Evolutionary conservation across 1,140 invertebrate species (phyloP).

Genomic region (Micrasema longulum): DNA sequence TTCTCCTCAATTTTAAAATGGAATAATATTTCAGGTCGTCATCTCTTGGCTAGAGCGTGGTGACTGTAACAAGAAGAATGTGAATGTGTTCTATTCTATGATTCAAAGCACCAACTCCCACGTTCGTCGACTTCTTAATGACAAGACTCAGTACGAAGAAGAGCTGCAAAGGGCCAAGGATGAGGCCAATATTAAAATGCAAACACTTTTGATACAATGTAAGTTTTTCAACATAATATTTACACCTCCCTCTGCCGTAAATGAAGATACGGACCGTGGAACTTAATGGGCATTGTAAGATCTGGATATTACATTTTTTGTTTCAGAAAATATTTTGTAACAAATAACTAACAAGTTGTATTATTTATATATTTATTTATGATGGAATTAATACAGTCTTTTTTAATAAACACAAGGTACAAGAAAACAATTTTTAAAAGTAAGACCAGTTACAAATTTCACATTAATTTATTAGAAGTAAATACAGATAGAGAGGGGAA

Average conservation of each 20-base stretch:
- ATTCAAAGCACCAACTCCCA: slow-evolving; percentile 94
- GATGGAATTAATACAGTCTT: too few relatives aligned
- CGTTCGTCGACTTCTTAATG: slow-evolving; percentile 83
- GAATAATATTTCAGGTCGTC: slow-evolving; percentile 73
- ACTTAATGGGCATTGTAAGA: not conserved
- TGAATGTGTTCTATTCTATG: slow-evolving; percentile 92
- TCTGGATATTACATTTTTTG: too few relatives aligned
- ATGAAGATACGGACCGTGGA: not conserved
- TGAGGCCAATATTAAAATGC: slow-evolving; percentile 83
- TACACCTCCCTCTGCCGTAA: not conserved
- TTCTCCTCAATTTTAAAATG: too few relatives aligned
- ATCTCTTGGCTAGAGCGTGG: slow-evolving; percentile 92
- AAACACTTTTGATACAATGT: slow-evolving; percentile 86
- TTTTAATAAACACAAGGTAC: too few relatives aligned
- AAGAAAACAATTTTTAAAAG: too few relatives aligned
- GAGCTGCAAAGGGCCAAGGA: slow-evolving; percentile 86
- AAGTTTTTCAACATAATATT: slow-evolving; percentile 66
- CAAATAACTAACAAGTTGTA: too few relatives aligned
- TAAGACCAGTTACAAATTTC: too few relatives aligned
- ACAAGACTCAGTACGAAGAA: slow-evolving; percentile 88
- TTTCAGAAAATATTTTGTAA: too few relatives aligned
- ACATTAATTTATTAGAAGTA: too few relatives aligned
- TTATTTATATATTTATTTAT: too few relatives aligned
- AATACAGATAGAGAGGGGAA: too few relatives aligned
- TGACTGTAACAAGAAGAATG: slow-evolving; percentile 89